Percentiles rank a stretch among this genome's conserved stretches.
Evolutionary conservation across 2,797 vertebrate genomes (phyloP).

Genomic region (Podarcis siculus): DNA sequence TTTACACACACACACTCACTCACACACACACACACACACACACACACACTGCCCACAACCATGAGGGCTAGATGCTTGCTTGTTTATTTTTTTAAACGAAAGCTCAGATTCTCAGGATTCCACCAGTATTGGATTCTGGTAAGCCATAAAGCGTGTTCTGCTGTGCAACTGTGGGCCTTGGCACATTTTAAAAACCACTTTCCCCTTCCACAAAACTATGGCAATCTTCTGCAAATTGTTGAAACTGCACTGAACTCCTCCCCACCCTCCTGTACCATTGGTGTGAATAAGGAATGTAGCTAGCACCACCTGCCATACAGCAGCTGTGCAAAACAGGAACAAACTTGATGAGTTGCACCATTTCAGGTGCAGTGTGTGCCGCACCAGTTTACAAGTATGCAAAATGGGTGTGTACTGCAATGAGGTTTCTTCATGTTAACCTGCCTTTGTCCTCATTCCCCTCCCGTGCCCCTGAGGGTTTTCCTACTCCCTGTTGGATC

Average conservation of each 20-base stretch:
- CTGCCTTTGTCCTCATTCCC: slow-evolving; percentile 1
- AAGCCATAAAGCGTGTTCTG: slow-evolving; percentile 19
- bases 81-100: slow-evolving; percentile 1
- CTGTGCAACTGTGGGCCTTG: slow-evolving; percentile 10
- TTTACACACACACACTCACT: background rate
- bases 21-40: too few relatives aligned
- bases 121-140: slow-evolving; percentile 14
- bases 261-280: background rate
- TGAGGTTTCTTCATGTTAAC: background rate
- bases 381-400: background rate
- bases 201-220: background rate
- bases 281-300: background rate
- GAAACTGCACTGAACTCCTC: background rate
- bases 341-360: background rate
- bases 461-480: background rate
- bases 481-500: background rate
- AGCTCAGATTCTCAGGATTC: slow-evolving; percentile 32
- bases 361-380: background rate
- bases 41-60: background rate
- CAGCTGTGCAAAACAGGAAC: background rate
- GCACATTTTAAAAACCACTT: slow-evolving; percentile 1
- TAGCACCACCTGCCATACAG: background rate
- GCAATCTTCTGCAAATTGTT: background rate
- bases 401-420: background rate
- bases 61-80: slow-evolving; percentile 18